A percentile compares a stretch with the other conserved stretches of the same genome.
Evolutionary conservation across 2,888 invertebrate species (phyloP).

Genomic region (Carcina quercana): DNA sequence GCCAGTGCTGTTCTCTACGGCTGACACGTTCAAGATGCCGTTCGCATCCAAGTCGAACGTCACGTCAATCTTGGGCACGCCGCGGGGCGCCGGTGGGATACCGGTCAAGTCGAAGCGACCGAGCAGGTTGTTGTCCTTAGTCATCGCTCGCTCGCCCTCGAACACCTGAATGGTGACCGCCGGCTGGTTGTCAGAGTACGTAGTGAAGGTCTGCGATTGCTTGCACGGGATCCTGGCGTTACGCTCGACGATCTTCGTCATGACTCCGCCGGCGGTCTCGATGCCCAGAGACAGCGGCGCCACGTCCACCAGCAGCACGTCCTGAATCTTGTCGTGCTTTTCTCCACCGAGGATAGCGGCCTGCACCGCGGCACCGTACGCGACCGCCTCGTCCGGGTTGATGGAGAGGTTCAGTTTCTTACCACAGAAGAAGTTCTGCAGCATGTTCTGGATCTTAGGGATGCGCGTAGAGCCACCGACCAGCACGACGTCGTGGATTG

Average conservation of each 20-base stretch:
- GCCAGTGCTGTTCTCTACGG: conserved; percentile 79
- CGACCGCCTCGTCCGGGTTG: conserved; percentile 88
- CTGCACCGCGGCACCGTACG: conserved; percentile 84
- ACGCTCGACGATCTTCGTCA: conserved; percentile 83
- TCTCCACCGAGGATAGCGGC: conserved; percentile 83
- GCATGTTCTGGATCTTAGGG: conserved; percentile 83
- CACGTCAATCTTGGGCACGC: conserved; percentile 80
- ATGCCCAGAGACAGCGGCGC: conserved; percentile 81
- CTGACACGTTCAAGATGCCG: conserved; percentile 88
- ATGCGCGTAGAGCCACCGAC: conserved; percentile 89
- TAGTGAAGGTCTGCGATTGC: conserved; percentile 83
- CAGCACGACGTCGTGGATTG: conserved; percentile 85
- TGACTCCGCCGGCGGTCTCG: conserved; percentile 86
- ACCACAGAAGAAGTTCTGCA: conserved; percentile 84
- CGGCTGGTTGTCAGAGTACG: conserved; percentile 87
- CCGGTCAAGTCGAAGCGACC: conserved; percentile 79
- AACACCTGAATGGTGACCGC: conserved; percentile 83
- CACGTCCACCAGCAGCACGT: conserved; percentile 74
- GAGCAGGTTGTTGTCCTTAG: conserved; percentile 82
- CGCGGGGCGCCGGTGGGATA: conserved; percentile 80
- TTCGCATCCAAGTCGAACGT: conserved; percentile 86
- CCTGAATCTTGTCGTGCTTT: conserved; percentile 84
- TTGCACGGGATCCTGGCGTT: conserved; percentile 82
- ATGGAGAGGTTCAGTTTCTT: conserved; percentile 83
- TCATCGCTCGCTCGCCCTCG: conserved; percentile 88